Base-by-base conservation (phyloP, 2,113 vertebrate genomes). In the Myocastor coypus region DNA sequence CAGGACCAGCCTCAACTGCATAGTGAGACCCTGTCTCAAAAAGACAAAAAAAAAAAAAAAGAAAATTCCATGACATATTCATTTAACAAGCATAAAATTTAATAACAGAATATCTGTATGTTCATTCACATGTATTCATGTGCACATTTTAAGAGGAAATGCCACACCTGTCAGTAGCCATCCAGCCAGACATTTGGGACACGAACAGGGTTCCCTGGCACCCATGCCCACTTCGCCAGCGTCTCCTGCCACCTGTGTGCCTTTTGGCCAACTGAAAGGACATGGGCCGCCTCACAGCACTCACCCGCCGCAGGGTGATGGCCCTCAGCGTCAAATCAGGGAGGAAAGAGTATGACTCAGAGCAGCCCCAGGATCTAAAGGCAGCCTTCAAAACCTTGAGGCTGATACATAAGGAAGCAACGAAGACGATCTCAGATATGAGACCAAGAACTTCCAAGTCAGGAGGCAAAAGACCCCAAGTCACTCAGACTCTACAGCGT, bases 321-420 rank as follows among this genome's bases (percentile, higher is more conserved):
- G 10, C 30, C 71, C 69, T 34, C 50, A 81, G 28, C 10, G n/a
- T 37, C 46, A 84, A 40, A 82, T 20, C 28, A 24, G 75, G 7
- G 32, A 1, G 50, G 9, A 0, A 3, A 63, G 7, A 24, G 10
- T 6, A 9, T 0, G 19, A 28, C 19, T 22, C 3, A 1, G 26
- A 9, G 1, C 0, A 0, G 22, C 14, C n/a, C 50, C 9, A 0
- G 71, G 7, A 10, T 32, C 37, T 86, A 46, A 6, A 16, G 1
- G 12, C 32, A 84, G 14, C 7, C n/a, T 92, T 81, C 34, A 14
- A 89, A 68, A 66, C 6, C 22, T 61, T 37, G 5, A 30, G 12
- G 32, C 17, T 63, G 14, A 63, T 50, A 59, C 13, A 57, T 24
- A 61, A 91, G 37, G 55, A 83, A 86, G 1, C 6, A 28, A 28